Evolutionary conservation across 2,797 vertebrate genomes (phyloP), one percentile per base, ranked within the genome.

Genomic region (Simalia tracyae): DNA sequence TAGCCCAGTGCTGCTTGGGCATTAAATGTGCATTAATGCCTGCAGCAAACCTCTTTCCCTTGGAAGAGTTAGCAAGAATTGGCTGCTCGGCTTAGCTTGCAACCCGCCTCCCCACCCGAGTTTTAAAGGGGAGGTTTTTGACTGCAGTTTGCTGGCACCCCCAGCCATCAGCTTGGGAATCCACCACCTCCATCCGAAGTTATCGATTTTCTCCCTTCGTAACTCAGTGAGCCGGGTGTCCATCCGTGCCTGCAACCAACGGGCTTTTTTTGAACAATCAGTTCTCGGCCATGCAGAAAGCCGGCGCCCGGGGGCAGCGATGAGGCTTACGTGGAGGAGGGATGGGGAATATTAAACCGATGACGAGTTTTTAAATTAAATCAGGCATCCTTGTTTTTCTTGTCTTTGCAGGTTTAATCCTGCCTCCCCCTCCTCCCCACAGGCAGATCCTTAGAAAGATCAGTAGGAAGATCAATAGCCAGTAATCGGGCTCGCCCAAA

Each of bases 221-320:
- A n/a, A 54, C 31, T 90, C 87, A 92, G 31, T 9, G 0, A 64
- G 4, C 91, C 89, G 64, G 4, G 6, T 56, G 22, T 12, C 1
- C 54, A 8, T 84, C 88, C 72, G 60, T 57, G 87, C 87, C 94
- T 95, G 95, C 95, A 94, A 93, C 93, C 93, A 93, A 93, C 66
- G 46, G 88, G 1, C 11, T 0, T 26, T 76, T 6, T 59, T 0
- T 22, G 72, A 63, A 19, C 17, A 88, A 61, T 91, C 42, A 42
- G 36, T 91, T 84, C 26, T 59, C 2, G 0, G n/a, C 46, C 12
- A 2, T 14, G 59, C 84, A 59, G 86, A 68, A 89, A 3, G 86
- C 60, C 60, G 89, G 6, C 26, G 66, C 50, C n/a, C 15, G 0
- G 1, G 2, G 1, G 7, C 19, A 2, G 9, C 36, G 2, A 26